phyloP scores from a whole-genome alignment of 2,797 vertebrate species.

The Trematomus bernacchii region DNA sequence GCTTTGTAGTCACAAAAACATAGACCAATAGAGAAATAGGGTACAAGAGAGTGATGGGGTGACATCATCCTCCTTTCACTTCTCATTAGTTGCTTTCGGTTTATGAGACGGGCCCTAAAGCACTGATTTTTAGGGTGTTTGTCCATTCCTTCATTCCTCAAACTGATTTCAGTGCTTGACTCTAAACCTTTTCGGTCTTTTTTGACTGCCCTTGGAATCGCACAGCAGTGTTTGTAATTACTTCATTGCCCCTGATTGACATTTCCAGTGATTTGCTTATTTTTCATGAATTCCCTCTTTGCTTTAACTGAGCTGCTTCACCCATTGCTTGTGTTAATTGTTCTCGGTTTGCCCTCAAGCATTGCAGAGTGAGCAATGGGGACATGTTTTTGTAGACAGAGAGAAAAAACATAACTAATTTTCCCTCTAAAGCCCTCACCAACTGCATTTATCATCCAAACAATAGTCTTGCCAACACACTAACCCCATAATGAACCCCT shows the following conservation, averaged over 20 bases:
- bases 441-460: conserved; percentile 98
- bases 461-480: conserved; percentile 99
- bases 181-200: conserved; percentile 64
- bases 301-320: conserved; percentile 75
- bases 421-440: conserved; percentile 87
- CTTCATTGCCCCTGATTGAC: conserved; percentile 79
- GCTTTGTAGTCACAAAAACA: conserved; percentile 50
- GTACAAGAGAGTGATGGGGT: conserved; percentile 69
- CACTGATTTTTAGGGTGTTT: conserved; percentile 67
- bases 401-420: conserved; percentile 88
- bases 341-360: conserved; percentile 78
- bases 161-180: conserved; percentile 66
- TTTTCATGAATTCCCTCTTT: conserved; percentile 79
- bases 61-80: conserved; percentile 78
- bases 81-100: conserved; percentile 70
- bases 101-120: conserved; percentile 55
- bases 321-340: conserved; percentile 81
- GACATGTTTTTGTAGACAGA: conserved; percentile 89
- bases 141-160: conserved; percentile 70
- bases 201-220: conserved; percentile 71
- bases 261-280: conserved; percentile 84
- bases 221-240: conserved; percentile 77
- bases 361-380: conserved; percentile 80
- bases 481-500: conserved; percentile 99
- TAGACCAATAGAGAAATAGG: conserved; percentile 43